Conservation (phyloP, 2,113 vertebrate genomes). For the Vanacampus margaritifer region DNA sequence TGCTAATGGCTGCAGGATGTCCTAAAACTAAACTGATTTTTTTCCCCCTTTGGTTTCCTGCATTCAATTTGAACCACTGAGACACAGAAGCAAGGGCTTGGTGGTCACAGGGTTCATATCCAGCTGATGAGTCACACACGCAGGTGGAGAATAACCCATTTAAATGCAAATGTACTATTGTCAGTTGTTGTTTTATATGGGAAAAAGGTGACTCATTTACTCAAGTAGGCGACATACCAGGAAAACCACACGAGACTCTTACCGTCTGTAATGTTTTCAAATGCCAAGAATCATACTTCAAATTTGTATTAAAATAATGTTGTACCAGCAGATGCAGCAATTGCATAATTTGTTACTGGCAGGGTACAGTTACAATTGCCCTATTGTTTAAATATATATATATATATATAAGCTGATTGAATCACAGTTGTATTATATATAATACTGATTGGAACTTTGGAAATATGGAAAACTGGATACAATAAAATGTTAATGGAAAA, state of each 20-base stretch:
- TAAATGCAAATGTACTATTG: background rate
- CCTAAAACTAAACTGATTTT: constrained; percentile 51
- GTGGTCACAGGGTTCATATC: constrained; percentile 43
- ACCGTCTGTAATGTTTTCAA: background rate
- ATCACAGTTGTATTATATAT: too few species aligned
- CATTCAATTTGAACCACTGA: constrained; percentile 32
- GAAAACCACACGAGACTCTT: background rate
- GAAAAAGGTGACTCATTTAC: background rate
- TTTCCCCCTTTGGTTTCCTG: constrained; percentile 56
- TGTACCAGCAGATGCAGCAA: too few species aligned
- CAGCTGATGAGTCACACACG: constrained; percentile 46
- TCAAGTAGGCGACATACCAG: background rate
- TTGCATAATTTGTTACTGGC: too few species aligned
- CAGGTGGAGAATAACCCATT: background rate
- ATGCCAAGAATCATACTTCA: too few species aligned
- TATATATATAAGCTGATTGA: too few species aligned
- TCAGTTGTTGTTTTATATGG: background rate
- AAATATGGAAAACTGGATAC: too few species aligned
- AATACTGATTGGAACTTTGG: too few species aligned
- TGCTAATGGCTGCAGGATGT: constrained; percentile 61
- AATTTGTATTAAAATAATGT: too few species aligned
- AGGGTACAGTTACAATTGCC: too few species aligned
- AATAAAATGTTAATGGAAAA: too few species aligned
- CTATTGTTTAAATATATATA: too few species aligned
- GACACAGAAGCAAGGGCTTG: constrained; percentile 29